Evolutionary conservation across 1,140 invertebrate genomes (phyloP).

Genomic region (Lordiphosa clarofinis): DNA sequence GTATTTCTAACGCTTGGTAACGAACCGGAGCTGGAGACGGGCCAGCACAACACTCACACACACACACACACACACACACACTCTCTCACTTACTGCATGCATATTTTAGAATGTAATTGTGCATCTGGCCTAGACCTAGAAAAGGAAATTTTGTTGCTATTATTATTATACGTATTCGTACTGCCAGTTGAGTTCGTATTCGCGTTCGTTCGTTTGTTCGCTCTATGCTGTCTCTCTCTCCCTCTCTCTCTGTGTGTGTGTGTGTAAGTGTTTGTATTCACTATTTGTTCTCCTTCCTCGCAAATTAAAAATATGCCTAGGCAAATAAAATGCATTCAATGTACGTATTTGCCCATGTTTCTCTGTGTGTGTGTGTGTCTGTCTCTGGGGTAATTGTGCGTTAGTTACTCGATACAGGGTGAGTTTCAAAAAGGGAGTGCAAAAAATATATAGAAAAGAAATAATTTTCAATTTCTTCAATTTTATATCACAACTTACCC

Average conservation of each 20-base stretch:
- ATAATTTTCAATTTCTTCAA: no score
- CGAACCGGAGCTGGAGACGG: constrained; percentile 9
- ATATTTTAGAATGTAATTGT: constrained; percentile 80
- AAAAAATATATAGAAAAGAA: no score
- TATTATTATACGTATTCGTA: constrained; percentile 57
- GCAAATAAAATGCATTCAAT: constrained; percentile 68
- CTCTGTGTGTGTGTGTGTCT: constrained; percentile 7
- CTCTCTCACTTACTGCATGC: constrained; percentile 41
- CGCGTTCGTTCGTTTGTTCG: constrained; percentile 18
- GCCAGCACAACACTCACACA: not conserved
- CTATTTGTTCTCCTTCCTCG: constrained; percentile 79
- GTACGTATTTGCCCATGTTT: constrained; percentile 18
- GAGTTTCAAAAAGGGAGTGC: no score
- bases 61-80: constrained; percentile 6
- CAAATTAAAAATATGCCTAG: constrained; percentile 76
- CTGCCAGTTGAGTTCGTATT: constrained; percentile 36
- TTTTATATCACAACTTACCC: no score
- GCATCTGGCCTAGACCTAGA: constrained; percentile 79
- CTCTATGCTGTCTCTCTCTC: constrained; percentile 6
- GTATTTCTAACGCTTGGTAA: constrained; percentile 1
- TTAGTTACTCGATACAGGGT: constrained; percentile 52
- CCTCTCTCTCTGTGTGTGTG: constrained; percentile 29
- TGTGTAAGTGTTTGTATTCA: constrained; percentile 25
- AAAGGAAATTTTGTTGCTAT: constrained; percentile 79
- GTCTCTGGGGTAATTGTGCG: constrained; percentile 42